Percentiles rank a stretch among this genome's conserved stretches.
These are phyloP conservation scores for Brachypterus glaber DNA, from an alignment of 2,888 invertebrate genomes.

Conservation along the genomic window DNA sequence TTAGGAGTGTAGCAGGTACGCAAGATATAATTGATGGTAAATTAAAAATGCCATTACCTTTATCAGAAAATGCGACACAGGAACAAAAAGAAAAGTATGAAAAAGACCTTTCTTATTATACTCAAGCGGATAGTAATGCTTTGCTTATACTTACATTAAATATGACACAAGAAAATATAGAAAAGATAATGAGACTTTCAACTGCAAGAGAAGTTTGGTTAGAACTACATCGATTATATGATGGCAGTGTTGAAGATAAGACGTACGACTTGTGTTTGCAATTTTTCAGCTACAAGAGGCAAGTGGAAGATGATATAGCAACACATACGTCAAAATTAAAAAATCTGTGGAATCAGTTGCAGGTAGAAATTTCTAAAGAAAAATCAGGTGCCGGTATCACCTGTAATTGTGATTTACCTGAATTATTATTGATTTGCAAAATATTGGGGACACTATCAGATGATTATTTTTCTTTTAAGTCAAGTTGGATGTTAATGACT, in stretches of 20 bases:
- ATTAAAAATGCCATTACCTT: too few relatives aligned
- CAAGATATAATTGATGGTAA: too few relatives aligned
- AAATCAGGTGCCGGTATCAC: too few relatives aligned
- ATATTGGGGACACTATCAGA: constrained; percentile 11
- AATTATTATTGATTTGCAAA: constrained; percentile 10
- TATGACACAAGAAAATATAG: too few relatives aligned
- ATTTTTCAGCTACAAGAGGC: constrained; percentile 16
- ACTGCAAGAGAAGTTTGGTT: constrained; percentile 17
- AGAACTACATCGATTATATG: constrained; percentile 17
- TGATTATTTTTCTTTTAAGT: constrained; percentile 14
- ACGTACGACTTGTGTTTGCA: constrained; percentile 17
- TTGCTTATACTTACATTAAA: too few relatives aligned
- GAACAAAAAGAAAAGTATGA: too few relatives aligned
- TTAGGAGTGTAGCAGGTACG: too few relatives aligned
- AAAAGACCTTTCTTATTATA: too few relatives aligned
- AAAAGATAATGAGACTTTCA: constrained; percentile 18
- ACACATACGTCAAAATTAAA: constrained; percentile 13
- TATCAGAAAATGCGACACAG: too few relatives aligned
- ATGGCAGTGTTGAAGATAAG: constrained; percentile 17
- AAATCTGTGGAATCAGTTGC: constrained; percentile 9
- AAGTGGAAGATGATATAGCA: constrained; percentile 15
- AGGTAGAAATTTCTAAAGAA: constrained; percentile 8
- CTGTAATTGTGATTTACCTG: too few relatives aligned
- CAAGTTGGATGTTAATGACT: constrained; percentile 14
- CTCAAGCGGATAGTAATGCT: too few relatives aligned